These are phyloP conservation scores for Erynnis tages DNA, from an alignment of 2,888 invertebrate species.

Conservation along the genomic window DNA sequence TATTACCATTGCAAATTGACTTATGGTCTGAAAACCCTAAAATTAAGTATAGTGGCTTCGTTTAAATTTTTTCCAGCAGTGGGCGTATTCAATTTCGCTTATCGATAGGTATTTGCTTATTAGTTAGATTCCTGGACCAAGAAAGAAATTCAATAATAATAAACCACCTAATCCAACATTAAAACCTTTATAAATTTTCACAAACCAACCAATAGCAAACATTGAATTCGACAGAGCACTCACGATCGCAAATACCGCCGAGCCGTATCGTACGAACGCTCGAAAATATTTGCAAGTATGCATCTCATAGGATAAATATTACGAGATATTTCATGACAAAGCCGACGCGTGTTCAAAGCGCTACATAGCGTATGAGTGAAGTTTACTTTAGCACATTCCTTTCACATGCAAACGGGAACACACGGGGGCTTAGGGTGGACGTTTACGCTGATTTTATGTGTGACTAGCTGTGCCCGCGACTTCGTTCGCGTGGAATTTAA, in stretches of 20 bases:
- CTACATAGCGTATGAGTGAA: slow-evolving; percentile 11
- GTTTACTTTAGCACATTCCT: slow-evolving; percentile 20
- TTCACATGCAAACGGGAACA: neutral
- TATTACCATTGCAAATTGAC: too few species aligned
- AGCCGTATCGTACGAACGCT: neutral
- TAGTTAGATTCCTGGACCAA: too few species aligned
- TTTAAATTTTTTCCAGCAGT: too few species aligned
- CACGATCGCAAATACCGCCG: slow-evolving; percentile 1
- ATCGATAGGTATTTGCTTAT: too few species aligned
- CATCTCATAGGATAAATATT: slow-evolving; percentile 18
- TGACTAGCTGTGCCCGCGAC: too few species aligned
- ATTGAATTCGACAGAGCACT: neutral
- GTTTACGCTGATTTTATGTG: neutral
- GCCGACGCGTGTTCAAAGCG: slow-evolving; percentile 6
- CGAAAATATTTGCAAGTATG: slow-evolving; percentile 7
- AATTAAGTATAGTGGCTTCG: too few species aligned
- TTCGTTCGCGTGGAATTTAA: too few species aligned
- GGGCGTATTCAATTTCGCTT: too few species aligned
- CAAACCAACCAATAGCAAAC: neutral
- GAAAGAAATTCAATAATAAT: too few species aligned
- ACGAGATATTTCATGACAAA: slow-evolving; percentile 14
- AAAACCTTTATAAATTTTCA: neutral
- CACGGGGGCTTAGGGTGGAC: neutral
- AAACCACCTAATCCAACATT: too few species aligned
- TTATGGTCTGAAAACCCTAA: too few species aligned